phyloP scores from a whole-genome alignment of 2,888 invertebrate genomes.

The Zygothrica quintamaculata region DNA sequence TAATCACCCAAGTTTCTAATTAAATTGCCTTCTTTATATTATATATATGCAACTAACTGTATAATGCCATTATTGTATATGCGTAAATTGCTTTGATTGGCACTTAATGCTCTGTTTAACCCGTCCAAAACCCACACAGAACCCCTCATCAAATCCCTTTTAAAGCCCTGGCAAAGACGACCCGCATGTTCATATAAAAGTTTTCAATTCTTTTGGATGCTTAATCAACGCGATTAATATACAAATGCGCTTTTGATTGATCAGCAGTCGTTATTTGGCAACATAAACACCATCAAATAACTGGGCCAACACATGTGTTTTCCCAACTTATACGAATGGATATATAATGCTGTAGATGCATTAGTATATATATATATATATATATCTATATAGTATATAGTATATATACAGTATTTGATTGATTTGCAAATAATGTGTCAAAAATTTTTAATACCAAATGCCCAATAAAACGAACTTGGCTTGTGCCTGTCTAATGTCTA shows the following conservation, averaged over 20 bases:
- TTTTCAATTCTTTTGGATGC: constrained; percentile 37
- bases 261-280: no score
- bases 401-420: constrained; percentile 44
- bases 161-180: no score
- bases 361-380: no score
- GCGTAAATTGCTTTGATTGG: constrained; percentile 28
- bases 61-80: constrained; percentile 16
- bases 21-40: no score
- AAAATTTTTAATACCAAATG: constrained; percentile 9
- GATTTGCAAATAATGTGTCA: constrained; percentile 58
- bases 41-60: neutral
- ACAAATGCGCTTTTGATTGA: constrained; percentile 68
- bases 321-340: no score
- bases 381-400: no score
- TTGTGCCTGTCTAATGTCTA: constrained; percentile 33
- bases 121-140: no score
- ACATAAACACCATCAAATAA: no score
- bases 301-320: no score
- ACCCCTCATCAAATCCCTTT: no score
- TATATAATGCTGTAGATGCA: constrained; percentile 7
- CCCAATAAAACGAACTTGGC: constrained; percentile 2
- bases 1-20: constrained; percentile 15
- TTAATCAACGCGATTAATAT: constrained; percentile 65
- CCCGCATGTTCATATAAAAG: constrained; percentile 20
- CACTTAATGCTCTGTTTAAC: constrained; percentile 3